These are phyloP conservation scores for Eclectus roratus DNA, from an alignment of 2,113 vertebrate species.

Conservation along the genomic window DNA sequence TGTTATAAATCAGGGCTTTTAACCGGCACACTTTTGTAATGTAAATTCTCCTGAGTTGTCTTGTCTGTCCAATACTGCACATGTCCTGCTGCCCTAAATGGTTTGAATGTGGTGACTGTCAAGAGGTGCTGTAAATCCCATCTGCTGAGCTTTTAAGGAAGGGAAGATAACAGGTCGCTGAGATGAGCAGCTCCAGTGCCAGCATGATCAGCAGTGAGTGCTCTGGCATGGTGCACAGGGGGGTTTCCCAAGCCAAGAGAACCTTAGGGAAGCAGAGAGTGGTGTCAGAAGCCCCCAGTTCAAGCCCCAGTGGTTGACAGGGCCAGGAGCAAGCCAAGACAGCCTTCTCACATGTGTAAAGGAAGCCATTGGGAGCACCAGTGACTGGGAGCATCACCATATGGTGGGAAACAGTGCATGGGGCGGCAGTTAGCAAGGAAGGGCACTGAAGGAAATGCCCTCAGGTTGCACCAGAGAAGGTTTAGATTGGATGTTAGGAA, in stretches of 20 bases:
- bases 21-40: not conserved
- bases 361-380: not conserved
- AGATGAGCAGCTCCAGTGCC: not conserved
- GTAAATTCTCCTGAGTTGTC: not conserved
- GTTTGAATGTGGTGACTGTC: not conserved
- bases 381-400: not conserved
- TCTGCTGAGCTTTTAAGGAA: not conserved
- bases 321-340: not conserved
- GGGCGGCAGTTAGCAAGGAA: not conserved
- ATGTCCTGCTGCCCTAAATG: not conserved
- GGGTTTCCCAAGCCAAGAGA: not conserved
- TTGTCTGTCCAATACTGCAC: not conserved
- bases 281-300: not conserved
- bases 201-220: not conserved
- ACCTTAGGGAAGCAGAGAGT: not conserved
- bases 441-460: not conserved
- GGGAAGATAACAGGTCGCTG: not conserved
- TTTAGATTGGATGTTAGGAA: not conserved
- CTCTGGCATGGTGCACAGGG: not conserved
- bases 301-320: not conserved
- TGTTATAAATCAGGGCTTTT: not conserved
- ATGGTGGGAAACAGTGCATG: not conserved
- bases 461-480: not conserved
- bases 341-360: not conserved
- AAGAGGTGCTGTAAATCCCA: not conserved